These are phyloP conservation scores for Octonoba sinensis DNA, from an alignment of 2,888 invertebrate genomes.

Conservation along the genomic window DNA sequence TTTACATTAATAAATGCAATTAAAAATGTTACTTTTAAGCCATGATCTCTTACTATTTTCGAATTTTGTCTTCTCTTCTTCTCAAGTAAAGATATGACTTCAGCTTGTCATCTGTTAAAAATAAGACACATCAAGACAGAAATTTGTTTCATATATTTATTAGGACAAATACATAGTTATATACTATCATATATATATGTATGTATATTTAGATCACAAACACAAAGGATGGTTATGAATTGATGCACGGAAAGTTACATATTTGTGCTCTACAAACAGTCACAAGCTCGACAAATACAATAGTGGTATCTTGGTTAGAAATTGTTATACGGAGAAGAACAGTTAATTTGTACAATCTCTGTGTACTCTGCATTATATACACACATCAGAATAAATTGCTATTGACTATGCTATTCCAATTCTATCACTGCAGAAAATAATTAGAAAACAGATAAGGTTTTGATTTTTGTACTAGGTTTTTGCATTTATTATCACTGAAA, in stretches of 20 bases:
- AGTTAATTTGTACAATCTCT: not conserved
- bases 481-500: too few relatives aligned
- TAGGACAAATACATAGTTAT: conserved; percentile 23
- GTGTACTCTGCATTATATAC: not conserved
- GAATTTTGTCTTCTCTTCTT: too few relatives aligned
- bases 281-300: not conserved
- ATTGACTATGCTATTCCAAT: not conserved
- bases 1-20: too few relatives aligned
- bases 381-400: not conserved
- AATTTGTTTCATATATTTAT: conserved; percentile 17
- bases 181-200: conserved; percentile 14
- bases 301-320: not conserved
- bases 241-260: conserved; percentile 17
- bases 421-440: too few relatives aligned
- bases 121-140: too few relatives aligned
- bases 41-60: too few relatives aligned
- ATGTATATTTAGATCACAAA: conserved; percentile 30
- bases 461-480: too few relatives aligned
- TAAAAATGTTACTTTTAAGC: too few relatives aligned
- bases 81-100: too few relatives aligned
- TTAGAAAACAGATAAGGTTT: too few relatives aligned
- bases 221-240: conserved; percentile 22
- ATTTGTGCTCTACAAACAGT: conserved; percentile 29
- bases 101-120: too few relatives aligned
- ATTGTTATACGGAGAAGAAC: not conserved